Evolutionary conservation across 2,797 vertebrate genomes (phyloP).

Genomic region (Malurus leucopterus): DNA sequence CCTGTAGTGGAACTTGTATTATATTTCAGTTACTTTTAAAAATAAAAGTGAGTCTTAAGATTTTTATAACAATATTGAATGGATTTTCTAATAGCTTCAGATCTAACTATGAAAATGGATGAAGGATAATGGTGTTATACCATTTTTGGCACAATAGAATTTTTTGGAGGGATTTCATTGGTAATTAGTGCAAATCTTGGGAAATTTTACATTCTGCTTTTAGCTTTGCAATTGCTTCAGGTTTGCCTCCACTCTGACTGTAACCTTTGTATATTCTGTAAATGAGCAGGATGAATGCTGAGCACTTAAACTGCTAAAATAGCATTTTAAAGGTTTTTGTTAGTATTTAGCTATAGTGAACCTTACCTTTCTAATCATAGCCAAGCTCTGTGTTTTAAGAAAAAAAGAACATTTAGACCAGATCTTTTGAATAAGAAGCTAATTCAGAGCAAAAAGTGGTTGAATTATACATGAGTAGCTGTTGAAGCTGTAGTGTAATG

Average conservation of each 20-base stretch:
- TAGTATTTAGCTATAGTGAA: not conserved
- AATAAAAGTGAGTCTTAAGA: not conserved
- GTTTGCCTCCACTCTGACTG: not conserved
- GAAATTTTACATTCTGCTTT: not conserved
- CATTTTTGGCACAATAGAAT: not conserved
- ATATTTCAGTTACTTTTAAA: not conserved
- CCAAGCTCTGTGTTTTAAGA: not conserved
- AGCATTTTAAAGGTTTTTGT: not conserved
- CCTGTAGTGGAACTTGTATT: not conserved
- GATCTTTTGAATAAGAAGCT: slow-evolving; percentile 29
- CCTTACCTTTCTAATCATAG: not conserved
- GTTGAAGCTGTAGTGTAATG: slow-evolving; percentile 26
- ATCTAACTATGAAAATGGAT: not conserved
- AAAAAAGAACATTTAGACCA: not conserved
- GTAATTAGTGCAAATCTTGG: not conserved
- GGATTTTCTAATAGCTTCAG: not conserved
- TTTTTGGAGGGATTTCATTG: not conserved
- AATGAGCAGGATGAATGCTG: not conserved
- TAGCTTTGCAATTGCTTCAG: not conserved
- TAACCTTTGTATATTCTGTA: not conserved
- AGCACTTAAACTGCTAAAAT: not conserved
- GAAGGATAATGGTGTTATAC: not conserved
- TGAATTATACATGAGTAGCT: slow-evolving; percentile 50
- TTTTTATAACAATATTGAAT: not conserved
- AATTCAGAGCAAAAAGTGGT: slow-evolving; percentile 14